Evolutionary conservation across 2,113 vertebrate species (phyloP), one percentile per base, ranked within the genome.

Genomic region (Lepisosteus osseus): DNA sequence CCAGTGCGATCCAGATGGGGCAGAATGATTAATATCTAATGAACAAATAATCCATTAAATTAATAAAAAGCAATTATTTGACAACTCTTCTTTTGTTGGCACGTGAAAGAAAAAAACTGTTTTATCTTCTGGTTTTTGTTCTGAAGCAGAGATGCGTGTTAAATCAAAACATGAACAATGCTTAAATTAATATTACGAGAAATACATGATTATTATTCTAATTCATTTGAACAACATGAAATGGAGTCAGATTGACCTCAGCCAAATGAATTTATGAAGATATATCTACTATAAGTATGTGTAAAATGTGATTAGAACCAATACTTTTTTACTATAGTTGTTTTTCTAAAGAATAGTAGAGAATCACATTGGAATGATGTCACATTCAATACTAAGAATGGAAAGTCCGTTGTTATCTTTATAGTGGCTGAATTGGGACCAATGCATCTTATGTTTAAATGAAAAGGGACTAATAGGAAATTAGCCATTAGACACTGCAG

Each of bases 31-130:
- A 97, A 98, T 97, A 94, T 89, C 91, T 95, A 97, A 97, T 94
- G 94, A 95, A 95, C 93, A 97, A 98, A 97, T 96, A 96, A 97
- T 93, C 93, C 84, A 86, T 95, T 95, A 94, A 96, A 95, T 96
- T 94, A 95, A 96, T 94, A 94, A 92, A 94, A 94, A 29, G 92
- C 91, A 88, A 94, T 95, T 89, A 88, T 91, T 93, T 91, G 89
- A 92, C 91, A 90, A 89, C 86, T 90, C 61, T 65, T 61, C 90
- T 88, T 90, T 93, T 94, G 87, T 93, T 83, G 86, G 83, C 29
- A 61, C 84, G 77, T 77, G 83, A 83, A 86, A 92, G 84, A 85
- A 81, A 78, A 71, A 86, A 85, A 88, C 86, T 80, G 62, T 29
- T 4, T 64, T 64, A 6, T 64, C 17, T 64, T 73, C 5, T 51